These are phyloP conservation scores for Hyalella azteca DNA, from an alignment of 2,888 invertebrate species.

Conservation along the genomic window DNA sequence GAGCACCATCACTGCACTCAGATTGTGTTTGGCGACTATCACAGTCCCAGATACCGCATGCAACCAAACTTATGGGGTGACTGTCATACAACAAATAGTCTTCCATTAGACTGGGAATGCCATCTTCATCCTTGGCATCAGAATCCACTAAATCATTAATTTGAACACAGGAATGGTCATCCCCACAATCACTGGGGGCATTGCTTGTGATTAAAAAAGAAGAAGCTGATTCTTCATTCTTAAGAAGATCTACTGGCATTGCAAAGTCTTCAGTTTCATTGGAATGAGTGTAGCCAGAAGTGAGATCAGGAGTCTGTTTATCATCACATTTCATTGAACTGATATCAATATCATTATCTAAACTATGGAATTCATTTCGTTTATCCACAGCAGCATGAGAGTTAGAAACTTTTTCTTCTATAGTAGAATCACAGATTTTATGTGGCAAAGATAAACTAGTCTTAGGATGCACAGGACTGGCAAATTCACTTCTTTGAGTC, in stretches of 20 bases:
- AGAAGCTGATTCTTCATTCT: background rate
- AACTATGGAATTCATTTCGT: background rate
- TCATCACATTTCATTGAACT: background rate
- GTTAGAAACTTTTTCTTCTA: background rate
- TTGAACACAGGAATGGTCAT: background rate
- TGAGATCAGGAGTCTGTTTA: background rate
- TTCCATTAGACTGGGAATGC: slow-evolving; percentile 7
- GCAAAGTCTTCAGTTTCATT: background rate
- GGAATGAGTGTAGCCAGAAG: background rate
- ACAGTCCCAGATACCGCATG: slow-evolving; percentile 35
- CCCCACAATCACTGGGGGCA: background rate
- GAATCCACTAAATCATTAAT: background rate
- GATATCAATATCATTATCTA: background rate
- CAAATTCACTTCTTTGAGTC: background rate
- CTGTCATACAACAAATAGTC: slow-evolving; percentile 32
- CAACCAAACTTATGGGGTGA: slow-evolving; percentile 26
- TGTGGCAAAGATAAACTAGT: background rate
- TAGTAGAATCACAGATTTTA: background rate
- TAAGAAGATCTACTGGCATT: background rate
- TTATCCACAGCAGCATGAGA: background rate
- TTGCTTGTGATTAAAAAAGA: background rate
- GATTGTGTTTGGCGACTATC: background rate
- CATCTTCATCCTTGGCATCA: background rate
- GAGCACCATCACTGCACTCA: background rate
- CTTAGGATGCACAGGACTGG: background rate